phyloP scores from a whole-genome alignment of 2,888 invertebrate genomes.

The Dryobotodes eremita region DNA sequence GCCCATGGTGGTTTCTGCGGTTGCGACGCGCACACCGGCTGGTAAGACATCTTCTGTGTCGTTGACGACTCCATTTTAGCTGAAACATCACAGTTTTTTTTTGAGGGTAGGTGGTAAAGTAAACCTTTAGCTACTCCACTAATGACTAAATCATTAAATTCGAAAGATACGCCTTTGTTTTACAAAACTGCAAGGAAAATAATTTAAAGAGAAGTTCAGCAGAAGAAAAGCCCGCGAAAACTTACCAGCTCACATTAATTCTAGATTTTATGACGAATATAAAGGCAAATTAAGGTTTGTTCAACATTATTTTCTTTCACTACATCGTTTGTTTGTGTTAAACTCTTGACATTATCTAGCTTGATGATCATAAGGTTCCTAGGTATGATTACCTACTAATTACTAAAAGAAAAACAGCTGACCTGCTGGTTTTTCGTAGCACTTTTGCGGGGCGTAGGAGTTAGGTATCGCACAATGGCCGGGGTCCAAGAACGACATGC shows the following conservation, averaged over 20 bases:
- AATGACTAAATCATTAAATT: neutral
- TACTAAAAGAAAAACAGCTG: neutral
- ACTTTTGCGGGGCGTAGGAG: conserved; percentile 86
- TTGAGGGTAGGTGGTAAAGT: neutral
- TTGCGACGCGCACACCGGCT: conserved; percentile 84
- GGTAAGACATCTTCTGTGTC: conserved; percentile 90
- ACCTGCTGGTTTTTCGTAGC: conserved; percentile 88
- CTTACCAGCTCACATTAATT: too few species aligned
- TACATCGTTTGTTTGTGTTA: neutral
- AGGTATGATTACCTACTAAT: neutral
- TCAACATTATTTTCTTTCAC: neutral
- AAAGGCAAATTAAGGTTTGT: neutral
- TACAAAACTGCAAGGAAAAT: too few species aligned
- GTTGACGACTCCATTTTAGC: conserved; percentile 90
- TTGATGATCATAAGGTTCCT: neutral
- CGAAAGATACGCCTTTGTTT: neutral
- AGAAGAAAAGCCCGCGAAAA: neutral
- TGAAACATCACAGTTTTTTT: conserved; percentile 59
- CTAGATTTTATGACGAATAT: too few species aligned
- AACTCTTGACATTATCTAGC: neutral
- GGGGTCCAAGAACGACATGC: conserved; percentile 91
- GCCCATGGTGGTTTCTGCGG: conserved; percentile 88
- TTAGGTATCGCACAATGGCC: conserved; percentile 81
- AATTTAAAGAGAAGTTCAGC: neutral
- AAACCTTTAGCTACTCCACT: too few species aligned